These are phyloP conservation scores for Coregonus clupeaformis DNA, from an alignment of 2,113 vertebrate genomes.

Conservation along the genomic window DNA sequence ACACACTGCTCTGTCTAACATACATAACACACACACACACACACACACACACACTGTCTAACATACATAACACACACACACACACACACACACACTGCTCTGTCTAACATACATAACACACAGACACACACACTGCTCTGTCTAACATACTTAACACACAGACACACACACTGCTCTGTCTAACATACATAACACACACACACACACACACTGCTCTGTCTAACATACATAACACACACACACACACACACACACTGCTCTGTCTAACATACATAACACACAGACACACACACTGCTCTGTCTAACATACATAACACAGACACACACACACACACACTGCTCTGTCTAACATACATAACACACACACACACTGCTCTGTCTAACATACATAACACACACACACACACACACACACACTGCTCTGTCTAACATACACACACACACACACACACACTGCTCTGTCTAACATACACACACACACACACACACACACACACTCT, in stretches of 20 bases:
- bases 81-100: slow-evolving; percentile 4
- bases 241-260: slow-evolving; percentile 4
- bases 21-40: no score
- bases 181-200: slow-evolving; percentile 13
- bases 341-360: slow-evolving; percentile 12
- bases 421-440: slow-evolving; percentile 14
- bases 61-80: slow-evolving; percentile 21
- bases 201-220: slow-evolving; percentile 7
- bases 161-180: slow-evolving; percentile 8
- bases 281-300: slow-evolving; percentile 5
- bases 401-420: slow-evolving; percentile 4
- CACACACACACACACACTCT: slow-evolving; percentile 3
- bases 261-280: slow-evolving; percentile 15
- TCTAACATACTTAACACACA: slow-evolving; percentile 16
- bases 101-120: slow-evolving; percentile 15
- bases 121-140: slow-evolving; percentile 5
- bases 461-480: slow-evolving; percentile 15
- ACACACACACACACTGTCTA: slow-evolving; percentile 4
- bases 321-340: slow-evolving; percentile 4
- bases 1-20: slow-evolving; percentile 10
- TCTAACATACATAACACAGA: slow-evolving; percentile 16
- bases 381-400: slow-evolving; percentile 15
- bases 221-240: slow-evolving; percentile 15
- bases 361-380: slow-evolving; percentile 7
- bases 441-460: slow-evolving; percentile 4